These are phyloP conservation scores for Dendrocincla tyrannina DNA, from an alignment of 2,797 vertebrate species.

Conservation along the genomic window DNA sequence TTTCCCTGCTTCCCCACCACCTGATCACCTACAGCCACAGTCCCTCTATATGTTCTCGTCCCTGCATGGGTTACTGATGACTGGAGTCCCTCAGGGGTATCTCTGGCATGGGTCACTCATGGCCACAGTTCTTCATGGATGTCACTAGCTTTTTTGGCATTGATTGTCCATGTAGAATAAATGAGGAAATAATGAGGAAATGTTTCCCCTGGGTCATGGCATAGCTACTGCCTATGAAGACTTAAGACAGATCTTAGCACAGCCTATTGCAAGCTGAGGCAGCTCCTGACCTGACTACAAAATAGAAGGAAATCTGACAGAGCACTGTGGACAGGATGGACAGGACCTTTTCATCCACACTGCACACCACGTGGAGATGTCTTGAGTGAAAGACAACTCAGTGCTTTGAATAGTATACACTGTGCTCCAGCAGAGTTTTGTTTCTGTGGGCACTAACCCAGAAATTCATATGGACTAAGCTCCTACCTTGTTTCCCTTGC, in stretches of 20 bases:
- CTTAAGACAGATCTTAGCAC: neutral
- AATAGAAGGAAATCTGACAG: neutral
- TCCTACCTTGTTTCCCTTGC: neutral
- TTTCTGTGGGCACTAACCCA: neutral
- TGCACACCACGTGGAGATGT: rapidly evolving
- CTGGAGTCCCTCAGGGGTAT: rapidly evolving
- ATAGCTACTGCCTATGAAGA: rapidly evolving
- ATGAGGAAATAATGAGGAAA: neutral
- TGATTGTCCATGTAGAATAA: neutral
- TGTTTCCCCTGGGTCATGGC: rapidly evolving
- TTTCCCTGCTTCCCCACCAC: neutral
- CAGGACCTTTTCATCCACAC: neutral
- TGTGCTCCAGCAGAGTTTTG: neutral
- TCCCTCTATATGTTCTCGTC: neutral
- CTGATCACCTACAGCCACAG: neutral
- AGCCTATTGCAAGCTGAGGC: neutral
- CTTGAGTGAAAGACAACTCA: neutral
- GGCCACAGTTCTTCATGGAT: neutral
- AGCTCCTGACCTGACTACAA: neutral
- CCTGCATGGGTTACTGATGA: rapidly evolving
- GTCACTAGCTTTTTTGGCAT: neutral
- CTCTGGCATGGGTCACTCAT: rapidly evolving
- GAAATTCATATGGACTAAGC: neutral
- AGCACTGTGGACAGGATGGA: neutral
- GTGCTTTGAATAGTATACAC: neutral